Conservation (phyloP, 1,140 invertebrate genomes). For the Polyergus mexicanus region DNA sequence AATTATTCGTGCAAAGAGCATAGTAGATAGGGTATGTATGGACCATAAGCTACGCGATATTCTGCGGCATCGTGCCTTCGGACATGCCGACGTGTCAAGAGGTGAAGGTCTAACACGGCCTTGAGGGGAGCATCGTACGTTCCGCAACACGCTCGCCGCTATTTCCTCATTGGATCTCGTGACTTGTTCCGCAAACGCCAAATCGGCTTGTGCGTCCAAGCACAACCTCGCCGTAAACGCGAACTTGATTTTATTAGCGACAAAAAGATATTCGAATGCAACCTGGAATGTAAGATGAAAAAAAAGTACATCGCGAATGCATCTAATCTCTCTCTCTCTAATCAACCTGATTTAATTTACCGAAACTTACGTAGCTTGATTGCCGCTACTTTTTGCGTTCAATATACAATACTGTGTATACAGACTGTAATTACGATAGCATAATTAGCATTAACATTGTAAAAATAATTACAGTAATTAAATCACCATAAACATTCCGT, state of each 20-base stretch:
- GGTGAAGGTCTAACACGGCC: slow-evolving; percentile 82
- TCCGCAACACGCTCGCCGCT: slow-evolving; percentile 64
- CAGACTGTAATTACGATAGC: neutral
- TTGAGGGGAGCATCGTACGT: slow-evolving; percentile 78
- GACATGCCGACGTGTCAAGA: slow-evolving; percentile 79
- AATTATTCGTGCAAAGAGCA: slow-evolving; percentile 53
- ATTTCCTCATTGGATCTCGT: slow-evolving; percentile 70
- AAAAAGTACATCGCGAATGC: neutral
- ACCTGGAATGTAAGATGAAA: neutral
- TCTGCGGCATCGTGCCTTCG: slow-evolving; percentile 73
- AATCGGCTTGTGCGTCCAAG: slow-evolving; percentile 41
- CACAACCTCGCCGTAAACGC: slow-evolving; percentile 38
- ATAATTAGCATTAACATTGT: slow-evolving; percentile 2
- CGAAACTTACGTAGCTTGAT: neutral
- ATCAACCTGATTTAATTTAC: no score
- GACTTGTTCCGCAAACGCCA: slow-evolving; percentile 67
- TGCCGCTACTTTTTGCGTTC: neutral
- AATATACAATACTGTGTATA: no score
- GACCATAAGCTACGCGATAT: slow-evolving; percentile 64
- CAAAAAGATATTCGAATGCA: slow-evolving; percentile 27
- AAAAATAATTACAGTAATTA: slow-evolving; percentile 29
- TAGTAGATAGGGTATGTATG: slow-evolving; percentile 64
- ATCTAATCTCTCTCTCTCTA: neutral
- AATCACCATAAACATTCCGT: neutral
- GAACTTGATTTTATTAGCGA: slow-evolving; percentile 17